Base-by-base conservation (phyloP, 2,797 vertebrate species). In the Ctenosaura bakeri region DNA sequence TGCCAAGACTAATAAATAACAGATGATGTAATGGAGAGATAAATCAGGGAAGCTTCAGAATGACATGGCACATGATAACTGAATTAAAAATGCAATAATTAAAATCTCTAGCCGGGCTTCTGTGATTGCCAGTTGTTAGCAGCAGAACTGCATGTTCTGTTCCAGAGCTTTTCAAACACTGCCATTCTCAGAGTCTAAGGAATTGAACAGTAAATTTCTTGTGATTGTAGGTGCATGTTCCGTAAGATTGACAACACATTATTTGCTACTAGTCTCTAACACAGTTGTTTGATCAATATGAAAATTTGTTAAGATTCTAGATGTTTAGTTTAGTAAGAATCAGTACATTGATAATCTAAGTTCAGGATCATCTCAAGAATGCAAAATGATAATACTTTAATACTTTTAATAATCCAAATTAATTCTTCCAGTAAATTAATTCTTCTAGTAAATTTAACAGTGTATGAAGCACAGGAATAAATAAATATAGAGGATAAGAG, bases 301-400 rank as follows among this genome's bases (percentile, higher is more conserved):
- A n/a, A 38, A 14, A n/a, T 35, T 22, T 59, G 54, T 89, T 74
- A 86, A 52, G 89, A 93, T 92, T 92, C 59, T 62, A 62, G 88
- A 90, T 91, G 52, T 81, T 56, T 81, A 42, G 82, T 78, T 90
- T 89, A 59, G n/a, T 62, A 76, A 94, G 91, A 77, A 86, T 91
- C 86, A 91, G n/a, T 56, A 6, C 87, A 90, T 94, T 88, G 42
- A 18, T 88, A 46, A 69, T 42, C 76, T n/a, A 91, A 79, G 88
- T 90, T 93, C 80, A 89, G 24, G 46, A 29, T 35, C 10, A 69
- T 46, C 74, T 38, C 26, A 87, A 71, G 87, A 90, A 89, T 35
- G 6, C 4, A 4, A 16, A 62, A 8, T 35, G 73, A 89, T 69
- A n/a, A 3, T 38, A 85, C 62, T 20, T 22, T 46, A 46, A 46